Percentiles rank a stretch among this genome's conserved stretches.
These are phyloP conservation scores for Panagrolaimus sp. DNA, from an alignment of 1,140 invertebrate genomes.

Conservation along the genomic window DNA sequence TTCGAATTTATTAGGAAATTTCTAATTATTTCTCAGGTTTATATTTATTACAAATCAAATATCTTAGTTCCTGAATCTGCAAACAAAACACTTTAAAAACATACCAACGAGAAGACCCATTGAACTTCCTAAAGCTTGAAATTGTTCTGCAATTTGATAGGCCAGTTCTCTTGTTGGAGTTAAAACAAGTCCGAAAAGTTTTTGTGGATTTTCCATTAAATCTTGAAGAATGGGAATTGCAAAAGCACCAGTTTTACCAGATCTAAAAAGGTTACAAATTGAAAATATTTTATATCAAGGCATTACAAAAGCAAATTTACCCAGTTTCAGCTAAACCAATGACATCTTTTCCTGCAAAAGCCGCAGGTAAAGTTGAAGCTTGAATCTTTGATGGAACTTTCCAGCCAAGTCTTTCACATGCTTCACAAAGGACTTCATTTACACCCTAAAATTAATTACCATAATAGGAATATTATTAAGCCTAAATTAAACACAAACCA, in stretches of 20 bases:
- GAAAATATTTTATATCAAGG: too few relatives aligned
- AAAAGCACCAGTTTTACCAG: slow-evolving; percentile 95
- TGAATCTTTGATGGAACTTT: slow-evolving; percentile 87
- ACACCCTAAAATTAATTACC: slow-evolving; percentile 67
- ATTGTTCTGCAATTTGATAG: slow-evolving; percentile 88
- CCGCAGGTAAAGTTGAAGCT: slow-evolving; percentile 80
- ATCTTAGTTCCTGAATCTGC: too few relatives aligned
- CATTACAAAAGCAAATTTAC: too few relatives aligned
- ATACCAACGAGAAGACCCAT: slow-evolving; percentile 87
- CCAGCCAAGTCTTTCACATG: slow-evolving; percentile 88
- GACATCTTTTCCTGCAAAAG: slow-evolving; percentile 84
- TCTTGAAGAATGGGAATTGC: slow-evolving; percentile 88
- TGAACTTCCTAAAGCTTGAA: slow-evolving; percentile 73
- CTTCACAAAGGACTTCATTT: slow-evolving; percentile 81
- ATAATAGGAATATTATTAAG: background rate
- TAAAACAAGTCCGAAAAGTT: slow-evolving; percentile 85
- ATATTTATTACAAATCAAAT: too few relatives aligned
- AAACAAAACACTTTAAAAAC: slow-evolving; percentile 24
- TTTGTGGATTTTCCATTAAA: slow-evolving; percentile 79
- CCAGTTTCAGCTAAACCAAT: slow-evolving; percentile 95
- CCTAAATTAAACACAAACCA: slow-evolving; percentile 30
- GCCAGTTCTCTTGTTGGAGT: slow-evolving; percentile 95
- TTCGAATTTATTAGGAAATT: too few relatives aligned
- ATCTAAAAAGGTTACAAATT: slow-evolving; percentile 58
- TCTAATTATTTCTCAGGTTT: too few relatives aligned